Base-by-base conservation (phyloP, 1,140 invertebrate species). In the Patella vulgata region DNA sequence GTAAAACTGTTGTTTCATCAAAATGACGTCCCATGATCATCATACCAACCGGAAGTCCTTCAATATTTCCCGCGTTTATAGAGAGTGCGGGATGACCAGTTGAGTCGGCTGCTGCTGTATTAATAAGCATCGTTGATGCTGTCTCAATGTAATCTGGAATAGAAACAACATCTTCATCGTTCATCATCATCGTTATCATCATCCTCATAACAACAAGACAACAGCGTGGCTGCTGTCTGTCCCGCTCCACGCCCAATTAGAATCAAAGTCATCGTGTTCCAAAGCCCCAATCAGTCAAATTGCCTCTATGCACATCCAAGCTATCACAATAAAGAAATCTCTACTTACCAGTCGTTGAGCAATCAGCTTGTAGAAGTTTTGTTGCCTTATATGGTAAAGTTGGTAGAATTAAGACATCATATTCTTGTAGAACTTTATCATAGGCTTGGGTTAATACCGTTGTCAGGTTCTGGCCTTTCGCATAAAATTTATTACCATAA, bases 21-120 rank as follows among this genome's bases (percentile, higher is more conserved):
- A 68, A 74, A 50, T 66, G 66, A 28, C 47, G 46, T 17, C 69
- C 74, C 11, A 69, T 63, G 14, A 76, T 71, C 71, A 72, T 71
- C 53, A 74, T 39, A 17, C 74, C 71, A 27, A 75, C 61, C 1
- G 74, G 75, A 40, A 75, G 63, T n/a, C 70, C 66, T 0, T 77
- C 67, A 6, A 52, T 44, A 43, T 62, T 61, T 19, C 78, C 77
- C 1, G 77, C 75, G 47, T 77, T 77, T 19, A 80, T 66, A 4
- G 68, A 61, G 0, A 80, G 50, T 19, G 77, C 73, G 1, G 74
- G 76, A 36, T 80, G 74, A 17, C 77, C 74, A 1, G 71, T 80
- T n/a, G 48, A 46, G 60, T 80, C 54, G 55, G 72, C 73, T 14
- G 68, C 68, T 5, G 67, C 54, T 11, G 67, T 73, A 48, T 80